Evolutionary conservation across 2,113 vertebrate genomes (phyloP), one percentile per base, ranked within the genome.

Genomic region (Zingel zingel): DNA sequence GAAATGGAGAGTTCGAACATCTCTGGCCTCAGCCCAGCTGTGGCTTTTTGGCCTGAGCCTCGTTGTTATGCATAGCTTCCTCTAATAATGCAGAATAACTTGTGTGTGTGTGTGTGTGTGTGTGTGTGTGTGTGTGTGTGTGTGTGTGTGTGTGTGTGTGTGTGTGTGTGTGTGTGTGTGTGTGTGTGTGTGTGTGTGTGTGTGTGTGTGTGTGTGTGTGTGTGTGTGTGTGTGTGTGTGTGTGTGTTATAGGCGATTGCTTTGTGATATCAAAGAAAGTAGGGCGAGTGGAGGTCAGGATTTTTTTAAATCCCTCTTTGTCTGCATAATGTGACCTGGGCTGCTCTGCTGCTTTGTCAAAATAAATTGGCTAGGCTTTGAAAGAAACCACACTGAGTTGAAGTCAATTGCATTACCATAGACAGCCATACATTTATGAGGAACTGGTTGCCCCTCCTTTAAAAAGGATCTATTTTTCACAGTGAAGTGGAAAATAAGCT

Each of bases 11-110:
- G 64, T 85, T 89, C 56, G 67, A 88, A 76, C 71, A 74, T 85
- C 79, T 84, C 61, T 48, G 64, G 75, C 77, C 7, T 69, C 48
- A 54, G 73, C 77, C 77, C 90, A 92, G 89, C 86, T 90, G 91
- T 82, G 90, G 70, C 86, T 91, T 86, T 88, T 88, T 91, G 83
- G 86, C 73, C 72, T 70, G 48, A 64, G 59, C 80, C 85, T 93
- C 59, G 61, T 95, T 94, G 87, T 91, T 94, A 94, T 93, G 93
- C 94, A 94, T 93, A 92, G 92, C 89, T 90, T 89, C 84, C 74
- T 89, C 85, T 92, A 93, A 88, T 89, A 84, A 87, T 48, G 5
- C 61, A 68, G 65, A 86, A 63, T 75, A 80, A 84, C 67, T 6
- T 77, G 67, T 75, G 39, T 33, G 57, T 51, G 30, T 51, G n/a